Conservation (phyloP, 1,140 invertebrate genomes). For the Latrodectus geometricus region DNA sequence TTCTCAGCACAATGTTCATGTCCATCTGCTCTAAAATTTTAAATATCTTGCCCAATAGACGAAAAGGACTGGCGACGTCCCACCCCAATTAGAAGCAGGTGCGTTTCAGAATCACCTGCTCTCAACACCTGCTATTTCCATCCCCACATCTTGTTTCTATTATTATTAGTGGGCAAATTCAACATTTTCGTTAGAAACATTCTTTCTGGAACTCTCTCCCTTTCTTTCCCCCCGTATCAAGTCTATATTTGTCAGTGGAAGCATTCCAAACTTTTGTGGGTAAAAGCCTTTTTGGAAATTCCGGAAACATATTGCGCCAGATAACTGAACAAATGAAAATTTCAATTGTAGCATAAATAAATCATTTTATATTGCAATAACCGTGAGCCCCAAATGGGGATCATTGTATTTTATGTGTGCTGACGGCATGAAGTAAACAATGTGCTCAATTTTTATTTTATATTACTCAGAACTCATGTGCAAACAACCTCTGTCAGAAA, state of each 20-base stretch:
- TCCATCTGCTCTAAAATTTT: constrained; percentile 34
- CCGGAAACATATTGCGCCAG: constrained; percentile 36
- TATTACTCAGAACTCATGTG: constrained; percentile 39
- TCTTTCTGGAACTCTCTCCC: constrained; percentile 38
- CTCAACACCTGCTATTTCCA: no score
- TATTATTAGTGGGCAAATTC: constrained; percentile 42
- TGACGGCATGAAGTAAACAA: constrained; percentile 37
- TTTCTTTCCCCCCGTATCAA: constrained; percentile 33
- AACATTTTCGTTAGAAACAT: constrained; percentile 42
- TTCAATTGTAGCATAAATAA: constrained; percentile 42
- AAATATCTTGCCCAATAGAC: constrained; percentile 33
- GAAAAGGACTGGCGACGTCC: constrained; percentile 29
- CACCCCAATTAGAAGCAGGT: constrained; percentile 30
- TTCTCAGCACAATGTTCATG: constrained; percentile 33
- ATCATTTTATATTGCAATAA: constrained; percentile 39
- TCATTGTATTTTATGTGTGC: constrained; percentile 35
- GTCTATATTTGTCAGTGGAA: constrained; percentile 41
- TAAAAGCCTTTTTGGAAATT: constrained; percentile 34
- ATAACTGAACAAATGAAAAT: constrained; percentile 41
- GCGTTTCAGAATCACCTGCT: constrained; percentile 32
- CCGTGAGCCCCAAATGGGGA: constrained; percentile 33
- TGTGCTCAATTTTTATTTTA: constrained; percentile 42
- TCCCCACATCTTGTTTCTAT: no score
- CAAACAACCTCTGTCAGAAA: constrained; percentile 41
- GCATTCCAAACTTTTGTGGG: constrained; percentile 34